phyloP scores from a whole-genome alignment of 2,888 invertebrate species.

The Dascillus cervinus region DNA sequence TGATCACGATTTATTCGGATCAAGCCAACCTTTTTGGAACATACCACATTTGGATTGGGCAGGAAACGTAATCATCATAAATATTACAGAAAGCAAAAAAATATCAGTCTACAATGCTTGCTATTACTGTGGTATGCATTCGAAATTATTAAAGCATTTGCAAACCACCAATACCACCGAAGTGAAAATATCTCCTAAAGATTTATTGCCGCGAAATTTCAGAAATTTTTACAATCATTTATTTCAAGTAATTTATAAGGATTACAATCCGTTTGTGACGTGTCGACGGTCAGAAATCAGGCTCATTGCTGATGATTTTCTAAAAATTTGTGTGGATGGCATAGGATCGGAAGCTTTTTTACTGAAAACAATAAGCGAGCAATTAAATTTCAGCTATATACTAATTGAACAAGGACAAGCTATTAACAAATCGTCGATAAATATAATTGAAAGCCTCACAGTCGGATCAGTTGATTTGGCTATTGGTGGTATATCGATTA shows the following conservation, averaged over 20 bases:
- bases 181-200: constrained; percentile 2
- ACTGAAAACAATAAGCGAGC: constrained; percentile 12
- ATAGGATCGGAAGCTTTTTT: constrained; percentile 18
- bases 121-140: constrained; percentile 15
- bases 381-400: constrained; percentile 20
- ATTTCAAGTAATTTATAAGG: constrained; percentile 15
- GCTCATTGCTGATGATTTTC: constrained; percentile 1
- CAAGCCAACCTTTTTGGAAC: constrained; percentile 12
- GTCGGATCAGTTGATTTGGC: constrained; percentile 15
- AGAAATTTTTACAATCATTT: constrained; percentile 14
- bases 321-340: constrained; percentile 11
- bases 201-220: constrained; percentile 13
- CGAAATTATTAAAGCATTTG: constrained; percentile 5
- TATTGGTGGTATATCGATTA: constrained; percentile 21
- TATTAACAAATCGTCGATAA: constrained; percentile 2
- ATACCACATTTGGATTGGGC: constrained; percentile 14
- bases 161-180: constrained; percentile 3
- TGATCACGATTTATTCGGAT: no score
- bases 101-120: constrained; percentile 14
- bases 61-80: constrained; percentile 19
- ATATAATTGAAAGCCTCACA: constrained; percentile 12
- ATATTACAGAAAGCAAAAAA: constrained; percentile 5
- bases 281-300: constrained; percentile 6
- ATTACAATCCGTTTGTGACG: constrained; percentile 17
- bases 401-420: constrained; percentile 9